A percentile compares a stretch with the other conserved stretches of the same genome.
Evolutionary conservation across 2,797 vertebrate species (phyloP).

Genomic region (Todus mexicanus): DNA sequence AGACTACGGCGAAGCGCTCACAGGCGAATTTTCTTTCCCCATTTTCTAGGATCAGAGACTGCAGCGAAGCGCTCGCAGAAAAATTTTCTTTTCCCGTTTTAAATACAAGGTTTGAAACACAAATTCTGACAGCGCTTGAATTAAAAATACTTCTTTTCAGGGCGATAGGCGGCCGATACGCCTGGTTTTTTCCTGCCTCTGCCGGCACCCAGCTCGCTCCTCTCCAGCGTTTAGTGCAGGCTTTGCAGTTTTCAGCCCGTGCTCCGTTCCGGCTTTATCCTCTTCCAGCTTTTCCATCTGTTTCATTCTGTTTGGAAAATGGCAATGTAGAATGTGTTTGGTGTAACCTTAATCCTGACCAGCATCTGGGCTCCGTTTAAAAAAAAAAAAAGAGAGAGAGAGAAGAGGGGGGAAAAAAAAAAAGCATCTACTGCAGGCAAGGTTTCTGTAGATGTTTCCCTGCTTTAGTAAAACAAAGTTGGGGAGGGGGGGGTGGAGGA

Average conservation of each 20-base stretch:
- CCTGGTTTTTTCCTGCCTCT: neutral
- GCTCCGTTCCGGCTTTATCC: slow-evolving; percentile 56
- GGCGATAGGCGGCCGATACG: neutral
- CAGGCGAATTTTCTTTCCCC: neutral
- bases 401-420: too few relatives aligned
- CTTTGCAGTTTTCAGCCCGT: slow-evolving; percentile 31
- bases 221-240: slow-evolving; percentile 9
- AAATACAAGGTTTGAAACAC: slow-evolving; percentile 22
- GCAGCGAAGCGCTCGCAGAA: neutral
- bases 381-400: slow-evolving; percentile 4
- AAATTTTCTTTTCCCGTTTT: neutral
- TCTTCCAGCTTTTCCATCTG: slow-evolving; percentile 69
- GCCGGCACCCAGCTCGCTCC: neutral
- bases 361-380: slow-evolving; percentile 61
- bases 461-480: slow-evolving; percentile 21
- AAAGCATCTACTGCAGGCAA: slow-evolving; percentile 24
- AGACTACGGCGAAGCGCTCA: neutral
- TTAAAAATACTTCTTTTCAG: neutral
- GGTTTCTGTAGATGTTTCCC: slow-evolving; percentile 32
- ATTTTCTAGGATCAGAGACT: neutral
- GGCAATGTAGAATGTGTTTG: slow-evolving; percentile 71
- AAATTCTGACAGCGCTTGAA: slow-evolving; percentile 17
- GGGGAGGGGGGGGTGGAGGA: neutral
- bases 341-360: slow-evolving; percentile 73
- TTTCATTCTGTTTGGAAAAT: slow-evolving; percentile 75